phyloP scores from a whole-genome alignment of 1,140 invertebrate genomes.

The Drosophila kurseongensis region DNA sequence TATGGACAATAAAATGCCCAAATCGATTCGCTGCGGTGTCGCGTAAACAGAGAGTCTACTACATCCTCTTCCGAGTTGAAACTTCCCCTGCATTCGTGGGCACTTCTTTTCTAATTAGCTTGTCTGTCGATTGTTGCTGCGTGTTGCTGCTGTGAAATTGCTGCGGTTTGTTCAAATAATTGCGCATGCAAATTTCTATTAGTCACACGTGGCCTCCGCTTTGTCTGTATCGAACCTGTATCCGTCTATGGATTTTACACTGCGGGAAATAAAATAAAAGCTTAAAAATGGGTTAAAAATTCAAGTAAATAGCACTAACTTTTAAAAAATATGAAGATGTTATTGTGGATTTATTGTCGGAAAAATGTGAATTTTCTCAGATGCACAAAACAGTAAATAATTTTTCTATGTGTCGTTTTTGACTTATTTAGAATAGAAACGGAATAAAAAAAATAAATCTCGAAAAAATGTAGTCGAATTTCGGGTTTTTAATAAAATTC shows the following conservation, averaged over 20 bases:
- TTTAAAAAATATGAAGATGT: no score
- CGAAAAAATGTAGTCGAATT: no score
- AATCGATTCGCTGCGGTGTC: slow-evolving; percentile 73
- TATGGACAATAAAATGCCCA: slow-evolving; percentile 72
- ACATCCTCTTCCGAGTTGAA: slow-evolving; percentile 13
- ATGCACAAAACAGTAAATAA: no score
- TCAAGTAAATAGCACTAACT: no score
- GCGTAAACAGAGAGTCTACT: slow-evolving; percentile 12
- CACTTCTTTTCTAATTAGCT: slow-evolving; percentile 75
- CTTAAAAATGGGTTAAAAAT: no score
- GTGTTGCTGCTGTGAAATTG: slow-evolving; percentile 75
- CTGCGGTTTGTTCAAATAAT: slow-evolving; percentile 83
- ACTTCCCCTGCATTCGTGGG: slow-evolving; percentile 12
- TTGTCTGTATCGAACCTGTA: slow-evolving; percentile 28
- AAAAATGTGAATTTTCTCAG: no score
- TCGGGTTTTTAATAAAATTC: no score
- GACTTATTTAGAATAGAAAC: no score
- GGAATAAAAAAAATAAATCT: no score
- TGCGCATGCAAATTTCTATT: slow-evolving; percentile 82
- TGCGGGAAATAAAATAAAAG: not conserved
- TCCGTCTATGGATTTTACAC: slow-evolving; percentile 17
- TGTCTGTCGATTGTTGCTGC: slow-evolving; percentile 56
- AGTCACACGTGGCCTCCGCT: slow-evolving; percentile 47
- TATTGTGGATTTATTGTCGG: no score
- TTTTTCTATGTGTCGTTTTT: no score